Conservation (phyloP, 2,888 invertebrate species). For the Melikaiella ostensackeni region DNA sequence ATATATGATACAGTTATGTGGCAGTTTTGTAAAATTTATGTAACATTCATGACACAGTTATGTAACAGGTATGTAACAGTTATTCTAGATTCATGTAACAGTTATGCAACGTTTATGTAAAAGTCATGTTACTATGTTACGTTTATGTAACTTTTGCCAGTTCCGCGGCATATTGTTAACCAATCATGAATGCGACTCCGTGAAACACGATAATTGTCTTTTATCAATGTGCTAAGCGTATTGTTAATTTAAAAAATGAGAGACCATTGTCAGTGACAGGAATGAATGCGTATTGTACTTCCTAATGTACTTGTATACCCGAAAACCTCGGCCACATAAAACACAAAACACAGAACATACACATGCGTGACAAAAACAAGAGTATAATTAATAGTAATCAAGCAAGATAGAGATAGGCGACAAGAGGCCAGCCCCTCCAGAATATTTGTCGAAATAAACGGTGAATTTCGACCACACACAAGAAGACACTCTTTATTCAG, state of each 20-base stretch:
- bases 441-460: conserved; percentile 4
- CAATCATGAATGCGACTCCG: too few relatives aligned
- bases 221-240: background rate
- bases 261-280: conserved; percentile 17
- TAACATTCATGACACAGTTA: background rate
- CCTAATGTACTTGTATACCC: conserved; percentile 5
- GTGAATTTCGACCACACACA: conserved; percentile 60
- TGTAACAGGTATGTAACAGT: background rate
- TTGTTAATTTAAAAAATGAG: background rate
- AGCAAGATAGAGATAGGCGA: conserved; percentile 51
- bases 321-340: conserved; percentile 12
- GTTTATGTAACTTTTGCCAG: background rate
- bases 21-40: background rate
- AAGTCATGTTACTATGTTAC: too few relatives aligned
- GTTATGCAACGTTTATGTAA: too few relatives aligned
- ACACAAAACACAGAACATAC: conserved; percentile 38
- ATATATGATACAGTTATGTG: too few relatives aligned
- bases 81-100: too few relatives aligned
- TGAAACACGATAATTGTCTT: too few relatives aligned
- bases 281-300: conserved; percentile 19
- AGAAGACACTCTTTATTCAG: conserved; percentile 74
- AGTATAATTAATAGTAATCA: conserved; percentile 48
- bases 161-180: background rate
- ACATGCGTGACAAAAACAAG: conserved; percentile 49
- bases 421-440: conserved; percentile 47